These are phyloP conservation scores for Crypturellus undulatus DNA, from an alignment of 2,113 vertebrate species.

Conservation along the genomic window DNA sequence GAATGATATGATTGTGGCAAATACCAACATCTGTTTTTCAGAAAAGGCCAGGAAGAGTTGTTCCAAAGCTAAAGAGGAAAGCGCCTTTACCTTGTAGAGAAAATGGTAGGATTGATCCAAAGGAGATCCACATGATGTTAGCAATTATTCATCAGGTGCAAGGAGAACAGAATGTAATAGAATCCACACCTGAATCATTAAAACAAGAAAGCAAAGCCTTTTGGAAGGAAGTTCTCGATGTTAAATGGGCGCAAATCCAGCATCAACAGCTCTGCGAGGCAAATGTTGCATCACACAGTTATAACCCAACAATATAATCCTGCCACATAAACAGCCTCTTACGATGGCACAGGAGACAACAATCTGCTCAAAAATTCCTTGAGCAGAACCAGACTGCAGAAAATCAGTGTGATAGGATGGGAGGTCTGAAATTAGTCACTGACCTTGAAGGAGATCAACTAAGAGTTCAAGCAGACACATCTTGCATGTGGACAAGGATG, in stretches of 20 bases:
- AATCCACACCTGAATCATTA: not conserved
- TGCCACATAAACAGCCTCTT: not conserved
- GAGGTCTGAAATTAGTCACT: not conserved
- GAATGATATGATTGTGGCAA: not conserved
- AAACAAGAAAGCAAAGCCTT: not conserved
- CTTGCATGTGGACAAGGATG: not conserved
- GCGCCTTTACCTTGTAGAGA: not conserved
- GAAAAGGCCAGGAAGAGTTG: not conserved
- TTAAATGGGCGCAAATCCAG: too few species aligned
- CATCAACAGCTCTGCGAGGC: too few species aligned
- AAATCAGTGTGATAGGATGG: not conserved
- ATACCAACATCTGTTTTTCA: not conserved
- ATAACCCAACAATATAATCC: too few species aligned
- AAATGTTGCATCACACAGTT: too few species aligned
- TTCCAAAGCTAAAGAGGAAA: constrained; percentile 4
- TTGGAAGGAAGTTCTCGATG: not conserved
- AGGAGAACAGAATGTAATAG: not conserved
- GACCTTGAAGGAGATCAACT: not conserved
- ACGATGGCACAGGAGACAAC: not conserved
- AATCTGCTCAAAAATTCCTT: not conserved
- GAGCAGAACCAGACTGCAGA: not conserved
- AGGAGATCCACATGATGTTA: not conserved
- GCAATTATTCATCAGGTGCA: not conserved
- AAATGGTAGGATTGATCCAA: not conserved
- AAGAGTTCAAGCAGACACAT: not conserved